Conservation (phyloP, 1,140 invertebrate species). For the Galleria mellonella region DNA sequence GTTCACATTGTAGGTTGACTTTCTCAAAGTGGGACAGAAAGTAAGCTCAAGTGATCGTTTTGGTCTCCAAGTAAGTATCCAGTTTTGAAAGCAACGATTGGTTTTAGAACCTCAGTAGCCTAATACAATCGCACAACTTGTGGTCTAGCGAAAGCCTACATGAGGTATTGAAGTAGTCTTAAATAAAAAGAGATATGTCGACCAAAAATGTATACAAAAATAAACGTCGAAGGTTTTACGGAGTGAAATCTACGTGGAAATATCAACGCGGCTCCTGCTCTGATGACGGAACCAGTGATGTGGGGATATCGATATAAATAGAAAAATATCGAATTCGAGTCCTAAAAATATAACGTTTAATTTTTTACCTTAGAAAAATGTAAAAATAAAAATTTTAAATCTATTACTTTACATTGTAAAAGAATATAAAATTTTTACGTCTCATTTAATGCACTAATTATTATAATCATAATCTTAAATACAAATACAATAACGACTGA, state of each 20-base stretch:
- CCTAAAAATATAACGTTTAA: too few species aligned
- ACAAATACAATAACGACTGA: too few species aligned
- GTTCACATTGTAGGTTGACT: too few species aligned
- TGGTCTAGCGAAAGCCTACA: too few species aligned
- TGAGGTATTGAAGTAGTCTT: constrained; percentile 37
- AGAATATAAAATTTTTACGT: not conserved
- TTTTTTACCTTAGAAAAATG: too few species aligned
- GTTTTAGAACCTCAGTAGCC: constrained; percentile 19
- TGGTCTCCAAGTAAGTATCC: too few species aligned
- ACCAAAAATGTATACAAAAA: constrained; percentile 69
- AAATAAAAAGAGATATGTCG: constrained; percentile 60
- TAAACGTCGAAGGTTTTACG: constrained; percentile 69
- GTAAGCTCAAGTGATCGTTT: too few species aligned
- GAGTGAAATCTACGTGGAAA: constrained; percentile 71
- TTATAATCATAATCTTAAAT: not conserved
- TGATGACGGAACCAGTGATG: constrained; percentile 64
- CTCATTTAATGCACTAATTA: not conserved
- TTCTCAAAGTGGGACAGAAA: not conserved
- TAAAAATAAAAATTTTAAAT: not conserved
- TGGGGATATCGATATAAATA: constrained; percentile 5
- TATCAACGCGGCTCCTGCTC: constrained; percentile 62
- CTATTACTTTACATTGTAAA: not conserved
- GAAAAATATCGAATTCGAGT: not conserved
- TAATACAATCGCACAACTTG: constrained; percentile 19
- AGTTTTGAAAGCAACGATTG: constrained; percentile 21